Evolutionary conservation across 53 echinoderm and acorn worm genomes (phyloP), one percentile per base, ranked within the genome.

Genomic region (Henricia sp.): DNA sequence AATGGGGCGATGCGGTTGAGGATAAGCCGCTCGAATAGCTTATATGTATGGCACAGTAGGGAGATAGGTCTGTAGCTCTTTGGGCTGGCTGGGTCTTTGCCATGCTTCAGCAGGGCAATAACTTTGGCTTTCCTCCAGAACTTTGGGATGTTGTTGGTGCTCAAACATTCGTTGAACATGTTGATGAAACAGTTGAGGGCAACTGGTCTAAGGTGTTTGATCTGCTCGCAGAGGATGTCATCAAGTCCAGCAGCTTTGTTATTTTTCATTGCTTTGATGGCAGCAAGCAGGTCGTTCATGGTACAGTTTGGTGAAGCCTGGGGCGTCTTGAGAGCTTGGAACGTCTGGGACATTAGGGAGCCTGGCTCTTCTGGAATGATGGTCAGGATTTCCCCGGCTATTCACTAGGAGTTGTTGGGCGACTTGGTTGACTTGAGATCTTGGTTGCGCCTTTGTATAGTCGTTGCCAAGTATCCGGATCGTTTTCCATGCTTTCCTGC

Each of bases 401-500:
- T 55, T 68, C 68, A 39, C 41, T 19, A 68, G 39, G 40, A 68
- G 68, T 68, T 68, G 68, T n/a, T 68, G 52, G 25, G 73, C 73
- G 51, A 72, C 73, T 72, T 72, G 73, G 73, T 72, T n/a, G 73
- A 59, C 57, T 59, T 59, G 39, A 37, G 53, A 35, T 9, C 44
- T 56, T 26, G 65, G 57, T 65, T 62, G 44, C 3, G 75, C 3
- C 53, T 52, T 74, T 23, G 46, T 74, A 19, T 25, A 55, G 37
- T 80, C 82, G 8, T 80, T 80, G 9, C 56, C 56, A 24, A 80
- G 33, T 1, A 52, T 14, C 40, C 56, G 24, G 8, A 62, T 32
- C 10, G 82, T 80, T 37, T 32, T 60, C 82, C 41, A 80, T 40
- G 77, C 54, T 44, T 74, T 74, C 75, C 71, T 71, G 48, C 71